Conservation (phyloP, 2,113 vertebrate species). For the Lates calcarifer region DNA sequence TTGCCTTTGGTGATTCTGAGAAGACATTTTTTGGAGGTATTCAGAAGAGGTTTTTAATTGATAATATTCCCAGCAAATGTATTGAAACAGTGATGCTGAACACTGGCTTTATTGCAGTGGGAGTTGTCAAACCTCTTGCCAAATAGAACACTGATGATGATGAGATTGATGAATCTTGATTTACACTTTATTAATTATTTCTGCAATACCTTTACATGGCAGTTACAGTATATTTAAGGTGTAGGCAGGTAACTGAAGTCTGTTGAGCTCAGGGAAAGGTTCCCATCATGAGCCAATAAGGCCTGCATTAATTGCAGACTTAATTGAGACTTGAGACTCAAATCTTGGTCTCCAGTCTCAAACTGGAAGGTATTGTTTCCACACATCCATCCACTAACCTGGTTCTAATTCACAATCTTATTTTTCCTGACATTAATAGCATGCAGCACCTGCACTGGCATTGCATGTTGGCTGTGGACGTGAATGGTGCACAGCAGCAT, state of each 20-base stretch:
- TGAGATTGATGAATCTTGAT: not conserved
- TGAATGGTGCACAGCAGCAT: not conserved
- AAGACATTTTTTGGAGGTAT: conserved; percentile 1
- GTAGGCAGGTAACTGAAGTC: no score
- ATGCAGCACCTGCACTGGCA: not conserved
- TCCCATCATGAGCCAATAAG: no score
- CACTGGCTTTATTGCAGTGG: not conserved
- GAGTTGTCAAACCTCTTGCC: conserved; percentile 11
- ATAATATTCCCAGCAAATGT: not conserved
- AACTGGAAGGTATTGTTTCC: no score
- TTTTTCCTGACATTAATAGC: not conserved
- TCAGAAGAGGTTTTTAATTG: conserved; percentile 18
- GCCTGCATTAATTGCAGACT: no score
- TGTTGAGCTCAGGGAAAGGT: no score
- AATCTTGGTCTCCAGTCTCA: not conserved
- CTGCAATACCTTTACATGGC: no score
- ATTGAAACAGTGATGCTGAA: not conserved
- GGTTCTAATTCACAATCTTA: not conserved
- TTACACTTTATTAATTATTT: not conserved
- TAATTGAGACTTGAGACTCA: no score
- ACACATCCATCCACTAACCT: not conserved
- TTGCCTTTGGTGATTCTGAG: conserved; percentile 30
- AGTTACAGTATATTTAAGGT: no score
- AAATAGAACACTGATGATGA: not conserved
- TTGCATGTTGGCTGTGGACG: not conserved